phyloP scores from a whole-genome alignment of 2,113 vertebrate species.

The Alectura lathami region DNA sequence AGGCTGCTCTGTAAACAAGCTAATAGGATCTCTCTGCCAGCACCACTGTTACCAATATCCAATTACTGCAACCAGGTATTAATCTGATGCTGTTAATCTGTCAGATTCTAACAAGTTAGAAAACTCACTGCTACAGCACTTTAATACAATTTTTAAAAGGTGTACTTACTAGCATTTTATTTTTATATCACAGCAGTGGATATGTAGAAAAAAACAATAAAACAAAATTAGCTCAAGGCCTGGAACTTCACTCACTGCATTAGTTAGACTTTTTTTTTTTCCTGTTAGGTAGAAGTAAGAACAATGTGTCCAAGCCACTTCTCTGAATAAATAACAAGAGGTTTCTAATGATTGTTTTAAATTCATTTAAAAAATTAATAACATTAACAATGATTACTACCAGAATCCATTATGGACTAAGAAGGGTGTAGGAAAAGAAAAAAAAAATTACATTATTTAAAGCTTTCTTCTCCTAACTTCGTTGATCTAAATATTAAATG shows the following conservation, averaged over 20 bases:
- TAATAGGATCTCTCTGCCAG: conserved; percentile 68
- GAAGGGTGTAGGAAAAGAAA: not conserved
- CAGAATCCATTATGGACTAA: not conserved
- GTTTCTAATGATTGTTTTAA: not conserved
- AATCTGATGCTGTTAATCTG: conserved; percentile 67
- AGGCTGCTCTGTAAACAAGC: conserved; percentile 54
- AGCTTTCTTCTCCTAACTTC: not conserved
- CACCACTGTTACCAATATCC: conserved; percentile 57
- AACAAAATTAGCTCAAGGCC: not conserved
- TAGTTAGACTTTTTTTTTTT: not conserved
- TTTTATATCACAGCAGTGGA: not conserved
- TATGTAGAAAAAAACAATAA: not conserved
- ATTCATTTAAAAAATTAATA: not conserved
- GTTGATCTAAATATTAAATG: not conserved
- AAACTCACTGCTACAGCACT: conserved; percentile 5
- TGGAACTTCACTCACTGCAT: not conserved
- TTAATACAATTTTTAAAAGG: conserved; percentile 49
- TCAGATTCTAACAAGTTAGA: conserved; percentile 45
- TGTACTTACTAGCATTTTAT: not conserved
- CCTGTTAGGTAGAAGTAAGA: not conserved
- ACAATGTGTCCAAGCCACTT: not conserved
- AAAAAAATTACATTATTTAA: not conserved
- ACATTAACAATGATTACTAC: not conserved
- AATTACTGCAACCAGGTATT: conserved; percentile 73
- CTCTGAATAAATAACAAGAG: not conserved